Base-by-base conservation (phyloP, 2,797 vertebrate species). In the Erpetoichthys calabaricus region DNA sequence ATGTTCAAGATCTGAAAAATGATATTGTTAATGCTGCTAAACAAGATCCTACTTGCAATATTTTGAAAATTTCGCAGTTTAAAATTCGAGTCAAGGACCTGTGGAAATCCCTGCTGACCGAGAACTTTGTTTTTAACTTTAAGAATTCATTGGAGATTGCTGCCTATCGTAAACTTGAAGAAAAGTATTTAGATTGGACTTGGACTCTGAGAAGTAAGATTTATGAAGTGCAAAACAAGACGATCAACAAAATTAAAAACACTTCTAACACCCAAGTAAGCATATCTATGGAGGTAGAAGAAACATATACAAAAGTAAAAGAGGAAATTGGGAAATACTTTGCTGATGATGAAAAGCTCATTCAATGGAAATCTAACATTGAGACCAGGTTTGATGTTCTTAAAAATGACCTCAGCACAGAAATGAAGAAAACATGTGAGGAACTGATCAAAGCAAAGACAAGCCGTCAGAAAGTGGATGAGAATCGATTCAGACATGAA, bases 121-220 rank as follows among this genome's bases (percentile, higher is more conserved):
- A 88, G 58, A 74, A 85, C 41, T 87, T 87, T 62, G 64, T 88
- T 55, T 88, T 86, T 54, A 85, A 72, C 51, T 89, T 86, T 59
- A 87, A 69, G 71, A 88, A 88, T 45, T 77, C 80, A 0, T 3
- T 62, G 5, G 82, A 88, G 57, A 73, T 84, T 3, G 61, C 73
- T 8, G 59, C 47, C 0, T 84, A 82, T 66, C 83, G 70, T 57
- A 75, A 64, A 59, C 65, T 87, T 50, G 86, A 86, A 58, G 63
- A 5, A 0, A 44, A 63, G 1, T 82, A 76, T n/a, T 70, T 67
- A 0, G 69, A 78, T 5, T 81, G 81, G 81, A 68, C 74, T 44
- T 85, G 83, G 86, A 1, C 43, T 2, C 66, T 88, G 45, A 80
- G 80, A 55, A 77, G 67, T 42, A 55, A 70, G 6, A 46, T 83